Base-by-base conservation (phyloP, 2,113 vertebrate species). In the Hippocampus guttulatus region DNA sequence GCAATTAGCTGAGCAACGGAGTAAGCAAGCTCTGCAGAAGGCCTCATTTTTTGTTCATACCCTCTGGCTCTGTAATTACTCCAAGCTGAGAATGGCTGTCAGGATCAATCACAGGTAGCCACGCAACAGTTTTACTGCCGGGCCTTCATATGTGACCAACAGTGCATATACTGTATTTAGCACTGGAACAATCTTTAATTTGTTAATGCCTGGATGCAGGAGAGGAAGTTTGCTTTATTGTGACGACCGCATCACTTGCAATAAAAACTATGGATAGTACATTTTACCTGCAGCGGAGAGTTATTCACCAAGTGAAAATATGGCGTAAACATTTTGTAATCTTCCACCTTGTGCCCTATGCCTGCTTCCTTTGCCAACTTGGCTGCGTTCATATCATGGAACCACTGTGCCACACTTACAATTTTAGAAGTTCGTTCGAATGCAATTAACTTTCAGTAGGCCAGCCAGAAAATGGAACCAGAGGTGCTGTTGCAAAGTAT, bases 1-100 rank as follows among this genome's bases (percentile, higher is more conserved):
- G 81, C 84, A 90, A 90, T 91, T 90, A 90, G 83, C 81, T 84
- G 84, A 73, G 73, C 70, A 76, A 78, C 66, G 43, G 67, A 70
- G 76, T 61, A 79, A 76, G 69, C 73, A 76, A 76, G 74, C 78
- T 73, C 45, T 70, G 64, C 78, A 79, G 78, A 89, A 87, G 87
- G 88, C 83, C 80, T 81, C 73, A 84, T 66, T 73, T 74, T 74
- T 69, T 3, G 40, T 82, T 77, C 78, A 23, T 78, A 71, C 80
- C 86, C 75, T 21, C 25, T 81, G 86, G 87, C 77, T 72, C 78
- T 77, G 84, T 84, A 85, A 89, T 90, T 88, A 87, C 82, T 82
- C 71, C 79, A 57, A 73, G 78, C 71, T 72, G 75, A 33, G 80
- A 77, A 84, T 81, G 82, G 82, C 75, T 89, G 88, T 90, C 90